phyloP scores from a whole-genome alignment of 2,797 vertebrate genomes.

The Peromyscus melanophrys region DNA sequence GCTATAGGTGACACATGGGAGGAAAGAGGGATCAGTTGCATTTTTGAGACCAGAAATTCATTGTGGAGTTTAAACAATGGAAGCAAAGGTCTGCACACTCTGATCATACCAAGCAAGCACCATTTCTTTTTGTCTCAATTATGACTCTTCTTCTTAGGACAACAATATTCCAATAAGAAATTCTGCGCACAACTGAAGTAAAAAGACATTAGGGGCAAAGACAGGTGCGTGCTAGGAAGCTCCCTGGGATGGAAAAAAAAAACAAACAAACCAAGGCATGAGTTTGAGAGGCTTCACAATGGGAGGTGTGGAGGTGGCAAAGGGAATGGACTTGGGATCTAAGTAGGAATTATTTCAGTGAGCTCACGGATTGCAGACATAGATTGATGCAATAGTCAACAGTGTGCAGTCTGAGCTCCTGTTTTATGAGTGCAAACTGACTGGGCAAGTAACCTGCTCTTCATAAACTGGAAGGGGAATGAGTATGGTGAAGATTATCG shows the following conservation, averaged over 20 bases:
- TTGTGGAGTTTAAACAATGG: neutral
- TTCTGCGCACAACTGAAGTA: neutral
- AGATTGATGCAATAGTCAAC: neutral
- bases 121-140: neutral
- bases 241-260: neutral
- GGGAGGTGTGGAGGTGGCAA: neutral
- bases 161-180: conserved; percentile 4
- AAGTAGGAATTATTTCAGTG: neutral
- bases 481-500: neutral
- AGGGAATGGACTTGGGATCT: neutral
- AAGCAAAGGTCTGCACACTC: neutral
- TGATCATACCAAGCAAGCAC: neutral
- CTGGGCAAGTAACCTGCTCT: neutral
- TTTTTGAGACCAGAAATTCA: neutral
- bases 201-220: neutral
- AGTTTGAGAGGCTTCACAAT: neutral
- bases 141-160: neutral
- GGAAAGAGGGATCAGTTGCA: neutral
- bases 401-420: neutral
- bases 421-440: neutral
- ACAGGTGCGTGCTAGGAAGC: neutral
- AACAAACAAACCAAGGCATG: neutral
- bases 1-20: neutral
- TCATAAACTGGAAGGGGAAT: neutral
- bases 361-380: neutral